These are phyloP conservation scores for Tachysurus vachellii DNA, from an alignment of 2,113 vertebrate genomes.

Conservation along the genomic window DNA sequence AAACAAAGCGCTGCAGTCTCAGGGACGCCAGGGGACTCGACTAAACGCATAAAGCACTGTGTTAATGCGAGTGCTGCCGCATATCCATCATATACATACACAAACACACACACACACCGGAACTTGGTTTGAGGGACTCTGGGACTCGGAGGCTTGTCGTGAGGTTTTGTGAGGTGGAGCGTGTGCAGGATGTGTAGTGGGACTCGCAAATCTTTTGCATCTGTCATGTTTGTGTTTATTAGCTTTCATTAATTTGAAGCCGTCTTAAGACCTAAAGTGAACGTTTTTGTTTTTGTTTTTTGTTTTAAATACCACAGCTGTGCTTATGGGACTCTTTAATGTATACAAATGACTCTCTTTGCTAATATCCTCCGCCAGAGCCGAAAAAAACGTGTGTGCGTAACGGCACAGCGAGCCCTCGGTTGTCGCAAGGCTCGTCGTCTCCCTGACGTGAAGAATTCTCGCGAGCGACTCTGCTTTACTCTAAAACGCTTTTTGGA, in stretches of 20 bases:
- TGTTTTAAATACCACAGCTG: not conserved
- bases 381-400: not conserved
- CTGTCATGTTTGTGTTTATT: conserved; percentile 25
- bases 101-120: conserved; percentile 23
- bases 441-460: conserved; percentile 33
- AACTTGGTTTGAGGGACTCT: conserved; percentile 27
- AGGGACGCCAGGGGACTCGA: conserved; percentile 45
- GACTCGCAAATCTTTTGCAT: conserved; percentile 13
- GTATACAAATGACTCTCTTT: conserved; percentile 1
- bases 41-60: conserved; percentile 39
- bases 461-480: conserved; percentile 48
- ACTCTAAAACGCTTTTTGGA: conserved; percentile 61
- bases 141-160: conserved; percentile 18
- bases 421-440: conserved; percentile 7
- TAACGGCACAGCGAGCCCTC: not conserved
- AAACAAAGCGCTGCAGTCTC: conserved; percentile 52
- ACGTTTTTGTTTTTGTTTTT: not conserved
- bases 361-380: not conserved
- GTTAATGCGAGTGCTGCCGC: conserved; percentile 41
- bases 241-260: not conserved
- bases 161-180: conserved; percentile 15
- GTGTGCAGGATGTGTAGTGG: not conserved
- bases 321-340: conserved; percentile 2
- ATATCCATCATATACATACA: conserved; percentile 44
- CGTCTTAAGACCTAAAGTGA: not conserved